Base-by-base conservation (phyloP, 2,797 vertebrate genomes). In the Cirrhinus mrigala region DNA sequence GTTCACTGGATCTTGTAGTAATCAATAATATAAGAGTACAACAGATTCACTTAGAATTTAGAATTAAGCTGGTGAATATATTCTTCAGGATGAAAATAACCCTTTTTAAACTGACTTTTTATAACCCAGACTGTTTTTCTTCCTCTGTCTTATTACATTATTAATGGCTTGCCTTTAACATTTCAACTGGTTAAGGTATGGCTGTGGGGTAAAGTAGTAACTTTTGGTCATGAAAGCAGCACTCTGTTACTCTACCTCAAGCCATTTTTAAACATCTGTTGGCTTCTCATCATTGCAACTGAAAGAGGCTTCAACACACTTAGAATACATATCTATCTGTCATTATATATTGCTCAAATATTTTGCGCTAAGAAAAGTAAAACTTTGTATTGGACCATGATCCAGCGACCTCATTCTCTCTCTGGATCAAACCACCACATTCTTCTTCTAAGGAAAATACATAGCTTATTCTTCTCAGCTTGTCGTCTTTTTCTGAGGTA, bases 21-120 rank as follows among this genome's bases (percentile, higher is more conserved):
- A 83, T 90, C 60, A 87, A 85, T 85, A 87, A 88, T 77, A 85
- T 44, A 89, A 77, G 48, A 86, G 82, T 15, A 83, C 64, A 88
- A 77, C 62, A 81, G 80, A 85, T 78, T 73, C 24, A 14, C 60
- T 85, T 46, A 83, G 81, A 66, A 69, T n/a, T 29, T 33, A 27
- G 24, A 29, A 60, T 58, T 46, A 50, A n/a, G 15, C 29, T 44
- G 75, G 56, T 56, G 50, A 84, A 87, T 79, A 56, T 77, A 82
- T 87, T 87, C 69, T 15, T 58, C 44, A 60, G 82, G 60, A 33
- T 77, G 68, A 85, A 90, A 87, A 82, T 78, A 82, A 70, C 54
- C 58, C 29, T 54, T 78, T 89, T 73, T 76, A 84, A 86, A 85
- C 29, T 24, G 81, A 33, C 79, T 48, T 89, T 83, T 84, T 85